Base-by-base conservation (phyloP, 2,797 vertebrate species). In the Muraenolepis orangiensis region DNA sequence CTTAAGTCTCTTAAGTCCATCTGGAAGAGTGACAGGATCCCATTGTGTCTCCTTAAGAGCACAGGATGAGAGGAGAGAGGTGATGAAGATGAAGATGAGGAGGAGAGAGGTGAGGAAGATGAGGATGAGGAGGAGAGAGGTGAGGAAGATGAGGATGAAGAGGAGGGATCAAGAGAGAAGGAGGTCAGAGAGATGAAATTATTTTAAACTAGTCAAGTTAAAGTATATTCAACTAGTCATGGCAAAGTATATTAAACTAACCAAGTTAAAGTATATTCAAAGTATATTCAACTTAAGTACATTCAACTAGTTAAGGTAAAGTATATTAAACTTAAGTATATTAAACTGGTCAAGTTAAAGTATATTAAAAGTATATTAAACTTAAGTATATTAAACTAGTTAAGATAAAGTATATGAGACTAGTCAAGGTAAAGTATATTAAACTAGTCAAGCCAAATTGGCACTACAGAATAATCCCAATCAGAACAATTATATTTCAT, bases 1-100 rank as follows among this genome's bases (percentile, higher is more conserved):
- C n/a, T 80, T 30, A 79, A 73, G 32, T 81, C 71, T 74, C 46
- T 73, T 77, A 86, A 76, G 72, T 84, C 73, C 66, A 30, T 38
- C 75, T 69, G 74, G 75, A 78, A 73, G 80, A 69, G 80, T 80
- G 40, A 78, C 74, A 69, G 76, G 75, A 51, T 42, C 76, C 74
- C 78, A 14, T 31, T 34, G 73, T 79, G 77, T 75, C 66, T 80
- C 66, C 0, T 66, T 46, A 13, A 71, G 67, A n/a, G 69, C 61
- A 72, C 34, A 29, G 77, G 68, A 70, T 66, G 66, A 78, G 51
- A 26, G 68, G 36, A 30, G 42, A 69, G 30, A 72, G 76, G 40
- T 67, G 73, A 80, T 82, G 78, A 80, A 74, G 71, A 75, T 42
- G 51, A 66, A 42, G 80, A 72, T 68, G 74, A 64, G 76, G n/a